phyloP scores from a whole-genome alignment of 2,113 vertebrate genomes.

The Leuciscus idus region DNA sequence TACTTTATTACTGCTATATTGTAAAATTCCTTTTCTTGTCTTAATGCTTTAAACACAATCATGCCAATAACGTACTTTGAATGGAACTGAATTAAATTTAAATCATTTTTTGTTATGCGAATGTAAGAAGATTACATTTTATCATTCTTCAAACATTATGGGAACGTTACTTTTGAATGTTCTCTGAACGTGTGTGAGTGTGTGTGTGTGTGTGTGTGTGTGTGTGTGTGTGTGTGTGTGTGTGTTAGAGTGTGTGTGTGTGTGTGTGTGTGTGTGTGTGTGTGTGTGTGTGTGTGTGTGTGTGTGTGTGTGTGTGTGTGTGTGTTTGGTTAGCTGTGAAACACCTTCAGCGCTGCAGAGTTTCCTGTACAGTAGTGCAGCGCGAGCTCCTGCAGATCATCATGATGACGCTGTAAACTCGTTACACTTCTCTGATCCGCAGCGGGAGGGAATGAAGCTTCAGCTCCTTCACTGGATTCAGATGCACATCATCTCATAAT shows the following conservation, averaged over 20 bases:
- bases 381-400: not conserved
- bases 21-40: not conserved
- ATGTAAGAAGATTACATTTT: no score
- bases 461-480: not conserved
- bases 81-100: no score
- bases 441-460: not conserved
- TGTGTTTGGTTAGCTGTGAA: not conserved
- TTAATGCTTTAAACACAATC: no score
- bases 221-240: no score
- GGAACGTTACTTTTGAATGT: no score
- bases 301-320: not conserved
- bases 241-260: not conserved
- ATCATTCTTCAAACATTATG: no score
- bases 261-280: not conserved
- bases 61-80: no score
- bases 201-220: not conserved
- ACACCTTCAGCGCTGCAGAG: not conserved
- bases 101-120: no score
- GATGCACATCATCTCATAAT: no score
- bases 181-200: not conserved
- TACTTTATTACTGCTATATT: not conserved
- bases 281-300: not conserved
- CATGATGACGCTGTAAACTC: not conserved
- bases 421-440: not conserved
- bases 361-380: slow-evolving; percentile 44